phyloP scores from a whole-genome alignment of 2,797 vertebrate genomes.

The Syngnathus acus region DNA sequence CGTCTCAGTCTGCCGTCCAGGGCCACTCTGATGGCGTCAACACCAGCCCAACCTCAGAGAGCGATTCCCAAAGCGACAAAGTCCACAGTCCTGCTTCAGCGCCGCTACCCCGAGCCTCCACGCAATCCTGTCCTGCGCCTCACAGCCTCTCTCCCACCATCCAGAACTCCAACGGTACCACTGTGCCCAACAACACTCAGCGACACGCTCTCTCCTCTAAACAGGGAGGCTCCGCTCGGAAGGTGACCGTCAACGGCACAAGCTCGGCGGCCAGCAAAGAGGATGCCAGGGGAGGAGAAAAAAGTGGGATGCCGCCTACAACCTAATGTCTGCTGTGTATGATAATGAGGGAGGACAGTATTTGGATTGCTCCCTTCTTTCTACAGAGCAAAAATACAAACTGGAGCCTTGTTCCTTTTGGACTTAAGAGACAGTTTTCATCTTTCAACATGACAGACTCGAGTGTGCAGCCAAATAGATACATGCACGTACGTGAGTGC shows the following conservation, averaged over 20 bases:
- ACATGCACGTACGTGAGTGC: slow-evolving; percentile 1
- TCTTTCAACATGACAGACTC: slow-evolving; percentile 40
- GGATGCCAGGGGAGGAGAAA: slow-evolving; percentile 54
- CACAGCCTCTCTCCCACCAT: slow-evolving; percentile 53
- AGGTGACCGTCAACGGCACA: slow-evolving; percentile 84
- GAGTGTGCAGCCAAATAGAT: slow-evolving; percentile 65
- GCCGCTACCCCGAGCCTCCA: slow-evolving; percentile 73
- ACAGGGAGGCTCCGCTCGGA: slow-evolving; percentile 63
- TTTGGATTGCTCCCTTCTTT: slow-evolving; percentile 50
- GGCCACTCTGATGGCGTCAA: slow-evolving; percentile 75
- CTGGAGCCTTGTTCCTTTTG: slow-evolving; percentile 21
- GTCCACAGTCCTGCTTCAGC: slow-evolving; percentile 79
- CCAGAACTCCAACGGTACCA: slow-evolving; percentile 64
- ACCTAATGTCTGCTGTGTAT: slow-evolving; percentile 40
- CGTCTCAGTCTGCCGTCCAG: slow-evolving; percentile 61
- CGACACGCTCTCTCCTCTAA: slow-evolving; percentile 68
- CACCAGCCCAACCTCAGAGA: slow-evolving; percentile 83
- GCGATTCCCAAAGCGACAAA: slow-evolving; percentile 92
- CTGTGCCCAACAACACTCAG: slow-evolving; percentile 63
- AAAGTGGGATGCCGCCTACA: slow-evolving; percentile 55
- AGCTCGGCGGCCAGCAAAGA: slow-evolving; percentile 52
- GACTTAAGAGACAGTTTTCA: slow-evolving; percentile 31
- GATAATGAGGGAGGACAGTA: slow-evolving; percentile 55
- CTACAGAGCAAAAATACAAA: slow-evolving; percentile 27
- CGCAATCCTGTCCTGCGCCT: slow-evolving; percentile 55